Percentiles rank a stretch among this genome's conserved stretches.
These are phyloP conservation scores for Muntiacus muntjak DNA, from an alignment of 2,113 vertebrate species.

Conservation along the genomic window DNA sequence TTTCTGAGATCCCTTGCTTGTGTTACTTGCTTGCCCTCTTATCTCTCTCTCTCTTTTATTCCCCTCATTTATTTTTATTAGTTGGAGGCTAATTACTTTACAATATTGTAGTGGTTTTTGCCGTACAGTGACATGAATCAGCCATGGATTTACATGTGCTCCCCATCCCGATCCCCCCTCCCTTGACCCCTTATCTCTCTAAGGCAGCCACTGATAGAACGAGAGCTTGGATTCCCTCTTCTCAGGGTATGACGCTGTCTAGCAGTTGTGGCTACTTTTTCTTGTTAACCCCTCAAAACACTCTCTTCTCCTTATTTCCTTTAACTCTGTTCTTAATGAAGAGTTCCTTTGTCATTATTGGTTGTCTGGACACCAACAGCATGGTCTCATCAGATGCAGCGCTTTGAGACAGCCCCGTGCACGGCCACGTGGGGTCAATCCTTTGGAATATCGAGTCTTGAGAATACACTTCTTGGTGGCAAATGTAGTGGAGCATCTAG, in stretches of 20 bases:
- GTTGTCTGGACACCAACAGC: neutral
- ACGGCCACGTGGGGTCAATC: rapidly evolving
- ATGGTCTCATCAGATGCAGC: neutral
- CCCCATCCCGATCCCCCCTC: too few species aligned
- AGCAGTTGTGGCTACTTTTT: neutral
- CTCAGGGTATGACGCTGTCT: neutral
- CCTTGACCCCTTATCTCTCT: neutral
- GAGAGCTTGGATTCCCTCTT: neutral
- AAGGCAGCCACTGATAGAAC: neutral
- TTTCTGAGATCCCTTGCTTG: neutral
- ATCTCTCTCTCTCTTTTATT: neutral
- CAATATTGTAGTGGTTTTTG: too few species aligned
- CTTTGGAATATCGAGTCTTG: neutral
- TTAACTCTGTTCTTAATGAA: neutral
- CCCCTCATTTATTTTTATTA: too few species aligned
- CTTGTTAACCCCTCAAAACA: neutral
- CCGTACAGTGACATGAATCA: too few species aligned
- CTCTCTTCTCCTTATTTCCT: neutral
- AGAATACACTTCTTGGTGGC: neutral
- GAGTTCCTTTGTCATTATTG: neutral
- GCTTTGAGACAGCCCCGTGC: neutral
- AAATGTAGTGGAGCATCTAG: neutral
- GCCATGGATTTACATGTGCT: too few species aligned
- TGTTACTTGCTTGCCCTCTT: neutral
- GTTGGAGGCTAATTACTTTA: too few species aligned